phyloP scores from a whole-genome alignment of 2,888 invertebrate genomes.

The Phorcus lineatus region DNA sequence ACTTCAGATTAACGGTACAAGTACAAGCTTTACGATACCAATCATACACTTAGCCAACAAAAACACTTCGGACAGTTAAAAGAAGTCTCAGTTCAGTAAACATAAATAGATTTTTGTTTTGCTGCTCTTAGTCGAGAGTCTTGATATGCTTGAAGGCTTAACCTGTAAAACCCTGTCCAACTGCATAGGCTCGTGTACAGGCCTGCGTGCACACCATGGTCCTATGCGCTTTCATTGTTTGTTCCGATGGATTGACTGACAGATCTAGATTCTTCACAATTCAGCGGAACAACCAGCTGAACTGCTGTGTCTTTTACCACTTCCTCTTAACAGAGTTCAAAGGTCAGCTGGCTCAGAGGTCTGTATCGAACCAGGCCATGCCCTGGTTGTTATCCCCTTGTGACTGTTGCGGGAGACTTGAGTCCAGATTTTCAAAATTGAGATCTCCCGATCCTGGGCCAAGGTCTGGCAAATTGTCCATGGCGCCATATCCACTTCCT shows the following conservation, averaged over 20 bases:
- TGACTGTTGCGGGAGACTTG: slow-evolving; percentile 86
- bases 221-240: neutral
- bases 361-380: slow-evolving; percentile 98
- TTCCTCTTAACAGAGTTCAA: neutral
- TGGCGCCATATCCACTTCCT: slow-evolving; percentile 83
- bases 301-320: neutral
- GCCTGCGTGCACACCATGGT: neutral
- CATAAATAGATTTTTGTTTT: slow-evolving; percentile 16
- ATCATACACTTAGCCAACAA: slow-evolving; percentile 11
- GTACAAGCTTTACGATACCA: neutral
- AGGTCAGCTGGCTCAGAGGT: slow-evolving; percentile 80
- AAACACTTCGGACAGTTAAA: slow-evolving; percentile 3
- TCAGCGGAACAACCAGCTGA: neutral
- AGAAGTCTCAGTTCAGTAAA: slow-evolving; percentile 4
- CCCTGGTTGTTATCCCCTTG: slow-evolving; percentile 79
- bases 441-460: slow-evolving; percentile 81
- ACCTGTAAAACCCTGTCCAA: neutral
- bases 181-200: neutral
- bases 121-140: neutral
- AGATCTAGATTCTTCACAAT: slow-evolving; percentile 7
- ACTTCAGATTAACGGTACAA: slow-evolving; percentile 6
- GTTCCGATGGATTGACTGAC: neutral
- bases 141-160: slow-evolving; percentile 10
- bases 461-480: slow-evolving; percentile 80
- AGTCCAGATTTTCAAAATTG: slow-evolving; percentile 83